phyloP scores from a whole-genome alignment of 2,113 vertebrate species.

The Coturnix japonica region DNA sequence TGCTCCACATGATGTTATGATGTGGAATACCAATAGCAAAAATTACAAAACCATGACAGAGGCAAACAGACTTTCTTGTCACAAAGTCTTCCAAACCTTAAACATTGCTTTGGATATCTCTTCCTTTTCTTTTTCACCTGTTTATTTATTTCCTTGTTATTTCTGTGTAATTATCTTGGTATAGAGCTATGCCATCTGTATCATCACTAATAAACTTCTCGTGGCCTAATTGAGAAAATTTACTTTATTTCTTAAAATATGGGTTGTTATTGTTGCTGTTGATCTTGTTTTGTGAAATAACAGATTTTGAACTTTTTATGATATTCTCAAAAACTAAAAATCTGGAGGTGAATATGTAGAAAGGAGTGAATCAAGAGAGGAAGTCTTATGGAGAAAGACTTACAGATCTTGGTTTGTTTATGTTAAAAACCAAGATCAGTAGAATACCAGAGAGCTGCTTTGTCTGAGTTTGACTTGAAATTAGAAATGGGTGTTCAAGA shows the following conservation, averaged over 20 bases:
- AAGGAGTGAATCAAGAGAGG: background rate
- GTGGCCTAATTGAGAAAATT: background rate
- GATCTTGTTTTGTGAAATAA: background rate
- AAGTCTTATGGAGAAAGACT: background rate
- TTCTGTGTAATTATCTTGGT: background rate
- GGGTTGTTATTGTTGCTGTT: background rate
- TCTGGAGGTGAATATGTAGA: background rate
- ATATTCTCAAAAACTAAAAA: background rate
- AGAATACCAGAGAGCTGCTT: accelerated
- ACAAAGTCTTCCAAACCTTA: background rate
- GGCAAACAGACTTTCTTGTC: background rate
- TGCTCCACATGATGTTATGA: no score
- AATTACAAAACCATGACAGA: no score
- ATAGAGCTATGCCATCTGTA: background rate
- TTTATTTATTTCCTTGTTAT: background rate
- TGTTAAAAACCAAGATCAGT: background rate
- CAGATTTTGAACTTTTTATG: background rate
- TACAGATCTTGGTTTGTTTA: accelerated
- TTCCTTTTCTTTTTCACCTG: background rate
- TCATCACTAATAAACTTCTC: background rate
- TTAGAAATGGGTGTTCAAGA: background rate
- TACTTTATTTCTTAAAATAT: background rate
- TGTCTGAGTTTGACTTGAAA: background rate
- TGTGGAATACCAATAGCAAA: no score
- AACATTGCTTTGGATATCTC: accelerated